phyloP scores from a whole-genome alignment of 2,113 vertebrate species.

The Arenaria interpres region DNA sequence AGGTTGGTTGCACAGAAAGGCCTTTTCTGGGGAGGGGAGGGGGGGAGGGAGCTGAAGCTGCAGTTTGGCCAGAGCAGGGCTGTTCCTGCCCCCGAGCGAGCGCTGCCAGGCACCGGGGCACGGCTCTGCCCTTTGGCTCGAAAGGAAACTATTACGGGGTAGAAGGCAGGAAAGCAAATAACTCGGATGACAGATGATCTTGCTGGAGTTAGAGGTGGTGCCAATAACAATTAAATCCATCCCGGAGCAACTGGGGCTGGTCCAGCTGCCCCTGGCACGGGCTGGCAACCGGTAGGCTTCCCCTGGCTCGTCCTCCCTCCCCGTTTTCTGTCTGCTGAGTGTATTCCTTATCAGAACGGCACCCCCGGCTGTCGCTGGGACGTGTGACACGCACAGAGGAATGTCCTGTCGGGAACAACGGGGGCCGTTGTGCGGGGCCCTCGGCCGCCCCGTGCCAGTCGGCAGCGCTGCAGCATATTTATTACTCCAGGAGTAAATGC shows the following conservation, averaged over 20 bases:
- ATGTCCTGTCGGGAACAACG: not conserved
- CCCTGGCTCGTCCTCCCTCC: not conserved
- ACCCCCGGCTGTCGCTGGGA: not conserved
- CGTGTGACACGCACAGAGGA: not conserved
- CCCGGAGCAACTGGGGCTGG: not conserved
- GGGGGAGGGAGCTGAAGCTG: not conserved
- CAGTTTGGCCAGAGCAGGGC: not conserved
- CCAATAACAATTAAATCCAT: constrained; percentile 22
- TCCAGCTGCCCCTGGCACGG: constrained; percentile 24
- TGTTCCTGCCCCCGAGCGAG: not conserved
- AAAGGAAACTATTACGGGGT: not conserved
- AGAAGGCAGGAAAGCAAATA: not conserved
- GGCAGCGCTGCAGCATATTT: not conserved
- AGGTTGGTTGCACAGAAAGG: not conserved
- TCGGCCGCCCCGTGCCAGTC: not conserved
- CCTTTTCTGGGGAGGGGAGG: not conserved
- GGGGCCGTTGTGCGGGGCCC: not conserved
- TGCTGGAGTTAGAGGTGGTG: constrained; percentile 2
- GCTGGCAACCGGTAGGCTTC: not conserved
- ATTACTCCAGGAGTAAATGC: constrained; percentile 6
- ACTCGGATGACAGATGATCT: constrained; percentile 9
- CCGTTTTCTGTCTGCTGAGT: fast-evolving
- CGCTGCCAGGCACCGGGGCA: not conserved
- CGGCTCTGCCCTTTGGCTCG: not conserved
- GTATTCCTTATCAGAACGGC: not conserved